Evolutionary conservation across 2,113 vertebrate genomes (phyloP), one percentile per base, ranked within the genome.

Genomic region (Tachuris rubrigastra): DNA sequence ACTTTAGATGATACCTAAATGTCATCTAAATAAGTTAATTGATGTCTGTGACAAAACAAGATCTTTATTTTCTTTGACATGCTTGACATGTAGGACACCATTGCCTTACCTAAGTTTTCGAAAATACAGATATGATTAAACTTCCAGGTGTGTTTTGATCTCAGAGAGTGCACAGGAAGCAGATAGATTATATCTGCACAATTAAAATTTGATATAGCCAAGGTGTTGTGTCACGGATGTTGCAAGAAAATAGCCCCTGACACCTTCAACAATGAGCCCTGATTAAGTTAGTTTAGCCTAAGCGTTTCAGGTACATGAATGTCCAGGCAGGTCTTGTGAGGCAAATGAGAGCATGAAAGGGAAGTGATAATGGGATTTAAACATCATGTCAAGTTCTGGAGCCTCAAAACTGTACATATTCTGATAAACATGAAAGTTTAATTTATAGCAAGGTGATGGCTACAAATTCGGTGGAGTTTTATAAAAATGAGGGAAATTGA

Each of bases 61-160:
- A 19, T 63, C 27, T 68, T 82, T 49, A 27, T 23, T 46, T 77
- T 91, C 49, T 74, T 55, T 67, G 18, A 78, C 17, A 6, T 46
- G 9, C 49, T 93, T 68, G 68, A 78, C 50, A 81, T 81, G 27
- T 31, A 71, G 67, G 42, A 69, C 28, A 84, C 46, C 15, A 50
- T 66, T 89, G 8, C 28, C 30, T 67, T 74, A 50, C 21, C 33
- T 50, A 71, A 74, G 33, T 67, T 87, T 47, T 22, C 67, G 68
- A 89, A 50, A 91, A 85, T 86, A 94, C 58, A 67, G 67, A 59
- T 63, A 74, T 52, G 46, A 84, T 91, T 91, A 78, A 91, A 78
- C 39, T 78, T 94, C 77, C 14, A 58, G 42, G 21, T 46, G 21
- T 4, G 0, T 81, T 89, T 89, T 82, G 25, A 87, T 72, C 23